Evolutionary conservation across 2,113 vertebrate genomes (phyloP).

Genomic region (Silurus meridionalis): DNA sequence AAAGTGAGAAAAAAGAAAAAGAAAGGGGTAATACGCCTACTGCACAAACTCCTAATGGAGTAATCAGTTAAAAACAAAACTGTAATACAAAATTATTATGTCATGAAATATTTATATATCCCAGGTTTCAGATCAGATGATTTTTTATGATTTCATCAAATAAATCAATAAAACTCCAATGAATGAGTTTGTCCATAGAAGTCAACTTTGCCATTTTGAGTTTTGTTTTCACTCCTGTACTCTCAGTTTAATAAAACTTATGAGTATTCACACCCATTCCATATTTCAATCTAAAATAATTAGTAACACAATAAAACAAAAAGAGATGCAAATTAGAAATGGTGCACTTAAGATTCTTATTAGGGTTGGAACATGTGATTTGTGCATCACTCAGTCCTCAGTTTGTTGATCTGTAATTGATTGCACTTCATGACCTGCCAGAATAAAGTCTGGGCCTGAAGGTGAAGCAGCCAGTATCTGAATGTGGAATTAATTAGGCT

Average conservation of each 20-base stretch:
- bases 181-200: no score
- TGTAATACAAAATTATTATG: background rate
- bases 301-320: background rate
- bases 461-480: background rate
- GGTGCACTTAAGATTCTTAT: background rate
- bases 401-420: background rate
- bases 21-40: no score
- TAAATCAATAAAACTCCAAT: no score
- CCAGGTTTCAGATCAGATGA: no score
- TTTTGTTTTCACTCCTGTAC: background rate
- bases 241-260: background rate
- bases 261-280: background rate
- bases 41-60: background rate
- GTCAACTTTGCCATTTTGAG: background rate
- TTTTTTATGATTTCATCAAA: no score
- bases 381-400: background rate
- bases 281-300: no score
- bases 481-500: background rate
- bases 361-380: background rate
- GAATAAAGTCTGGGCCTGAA: background rate
- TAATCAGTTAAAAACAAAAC: background rate
- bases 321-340: background rate
- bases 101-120: background rate
- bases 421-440: background rate
- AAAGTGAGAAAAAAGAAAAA: no score